These are phyloP conservation scores for Sparidentex hasta DNA, from an alignment of 2,797 vertebrate species.

Conservation along the genomic window DNA sequence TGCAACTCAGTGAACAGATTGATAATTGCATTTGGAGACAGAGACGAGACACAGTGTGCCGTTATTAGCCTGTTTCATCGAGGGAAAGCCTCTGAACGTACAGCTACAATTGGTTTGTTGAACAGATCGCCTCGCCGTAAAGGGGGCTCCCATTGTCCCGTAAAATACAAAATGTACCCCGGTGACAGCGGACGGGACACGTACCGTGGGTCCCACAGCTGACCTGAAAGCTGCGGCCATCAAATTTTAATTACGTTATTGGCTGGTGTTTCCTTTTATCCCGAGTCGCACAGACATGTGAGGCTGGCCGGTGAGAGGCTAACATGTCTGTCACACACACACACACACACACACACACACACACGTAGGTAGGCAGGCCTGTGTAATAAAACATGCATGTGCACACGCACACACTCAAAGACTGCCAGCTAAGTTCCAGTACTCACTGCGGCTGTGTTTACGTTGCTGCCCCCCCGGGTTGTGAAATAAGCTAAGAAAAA, in stretches of 20 bases:
- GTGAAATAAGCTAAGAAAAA: conserved; percentile 51
- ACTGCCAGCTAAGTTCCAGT: conserved; percentile 66
- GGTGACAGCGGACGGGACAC: neutral
- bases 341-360: neutral
- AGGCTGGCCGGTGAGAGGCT: conserved; percentile 19
- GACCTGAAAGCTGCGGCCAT: conserved; percentile 57
- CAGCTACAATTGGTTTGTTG: conserved; percentile 26
- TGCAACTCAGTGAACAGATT: conserved; percentile 44
- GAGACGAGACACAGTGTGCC: conserved; percentile 16
- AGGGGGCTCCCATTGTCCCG: neutral
- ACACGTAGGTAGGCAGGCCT: conserved; percentile 14
- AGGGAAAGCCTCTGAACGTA: conserved; percentile 25
- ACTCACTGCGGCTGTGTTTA: conserved; percentile 78
- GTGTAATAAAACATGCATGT: conserved; percentile 44
- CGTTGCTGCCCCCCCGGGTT: conserved; percentile 44
- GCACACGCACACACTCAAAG: conserved; percentile 22
- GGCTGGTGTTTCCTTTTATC: conserved; percentile 6
- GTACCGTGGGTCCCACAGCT: conserved; percentile 35
- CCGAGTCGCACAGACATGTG: neutral
- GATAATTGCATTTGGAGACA: conserved; percentile 67
- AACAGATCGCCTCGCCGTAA: conserved; percentile 4
- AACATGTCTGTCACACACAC: conserved; percentile 3
- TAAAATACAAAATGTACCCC: neutral
- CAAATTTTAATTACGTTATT: conserved; percentile 50
- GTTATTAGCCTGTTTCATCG: conserved; percentile 52